Base-by-base conservation (phyloP, 2,113 vertebrate species). In the Arizona elegans region DNA sequence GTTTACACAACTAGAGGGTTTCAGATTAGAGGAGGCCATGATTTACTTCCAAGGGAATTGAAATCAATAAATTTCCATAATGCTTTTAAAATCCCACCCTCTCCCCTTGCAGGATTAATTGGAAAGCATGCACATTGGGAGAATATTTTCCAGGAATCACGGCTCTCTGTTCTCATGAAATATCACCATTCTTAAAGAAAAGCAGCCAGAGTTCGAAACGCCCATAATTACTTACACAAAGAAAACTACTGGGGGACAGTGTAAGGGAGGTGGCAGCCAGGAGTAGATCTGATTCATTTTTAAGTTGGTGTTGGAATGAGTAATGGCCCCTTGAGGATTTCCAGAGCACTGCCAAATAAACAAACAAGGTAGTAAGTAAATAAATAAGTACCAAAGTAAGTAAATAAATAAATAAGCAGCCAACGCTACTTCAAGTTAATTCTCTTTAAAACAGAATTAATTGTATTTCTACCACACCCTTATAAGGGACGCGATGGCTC, bases 291-390 rank as follows among this genome's bases (percentile, higher is more conserved):
- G 65, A 65, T 93, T 94, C 86, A 53, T 94, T 94, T 97, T 96
- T 26, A 94, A 19, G 47, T 95, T 92, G 65, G 81, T 95, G 95
- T 96, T 97, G 53, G 95, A 89, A 75, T 96, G 95, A 23, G 95
- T 96, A 53, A 97, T 93, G 38, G 96, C 94, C 29, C 93, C 93
- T 52, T 85, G 33, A 1, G 58, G 52, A 59, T 95, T 96, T 93
- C 88, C 95, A 91, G 95, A 96, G 56, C 96, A 96, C 95, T 96
- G 90, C 9, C 81, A 92, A 65, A 24, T 70, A n/a, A 70, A 70
- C 1, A 92, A 94, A 91, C 17, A 38, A 47, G 56, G 6, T 23
- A 24, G 23, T 9, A 59, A 87, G 7, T 91, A 56, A 54, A 15
- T 15, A 54, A 52, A 52, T 52, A 52, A 54, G 13, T 54, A 54